Percentiles rank a stretch among this genome's conserved stretches.
Evolutionary conservation across 2,888 invertebrate genomes (phyloP).

Genomic region (Lacanobia oleracea): DNA sequence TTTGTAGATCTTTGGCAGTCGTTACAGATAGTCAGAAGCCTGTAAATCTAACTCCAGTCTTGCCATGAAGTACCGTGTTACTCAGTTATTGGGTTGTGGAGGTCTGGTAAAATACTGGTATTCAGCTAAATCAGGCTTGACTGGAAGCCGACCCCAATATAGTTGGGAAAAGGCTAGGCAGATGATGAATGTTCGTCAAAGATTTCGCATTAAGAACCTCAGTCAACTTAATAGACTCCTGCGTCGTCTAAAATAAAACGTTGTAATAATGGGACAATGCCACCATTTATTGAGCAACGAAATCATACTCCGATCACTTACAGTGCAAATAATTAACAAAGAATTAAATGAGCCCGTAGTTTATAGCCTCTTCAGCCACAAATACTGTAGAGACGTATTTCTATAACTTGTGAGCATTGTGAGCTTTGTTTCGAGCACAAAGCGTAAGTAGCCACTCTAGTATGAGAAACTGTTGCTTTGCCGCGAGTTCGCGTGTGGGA

Average conservation of each 20-base stretch:
- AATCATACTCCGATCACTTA: constrained; percentile 78
- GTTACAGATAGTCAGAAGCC: no score
- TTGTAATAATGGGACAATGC: neutral
- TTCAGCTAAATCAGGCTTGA: no score
- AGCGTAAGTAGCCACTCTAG: constrained; percentile 78
- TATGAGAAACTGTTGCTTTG: constrained; percentile 86
- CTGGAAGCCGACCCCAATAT: no score
- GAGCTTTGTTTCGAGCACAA: constrained; percentile 83
- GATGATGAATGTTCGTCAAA: neutral
- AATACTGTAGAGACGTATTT: constrained; percentile 77
- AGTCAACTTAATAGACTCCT: neutral
- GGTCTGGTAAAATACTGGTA: no score
- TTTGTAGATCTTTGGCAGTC: no score
- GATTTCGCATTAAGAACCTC: neutral
- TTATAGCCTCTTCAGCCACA: constrained; percentile 73
- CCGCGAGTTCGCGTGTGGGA: constrained; percentile 79
- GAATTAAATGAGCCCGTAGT: constrained; percentile 76
- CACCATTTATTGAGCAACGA: constrained; percentile 42
- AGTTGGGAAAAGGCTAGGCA: no score
- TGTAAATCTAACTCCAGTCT: no score
- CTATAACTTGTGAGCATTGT: constrained; percentile 81
- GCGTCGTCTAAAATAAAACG: neutral
- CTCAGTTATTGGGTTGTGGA: no score
- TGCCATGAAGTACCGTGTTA: no score
- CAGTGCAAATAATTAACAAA: constrained; percentile 75